phyloP scores from a whole-genome alignment of 2,113 vertebrate species.

The Tricholaema leucomelas region DNA sequence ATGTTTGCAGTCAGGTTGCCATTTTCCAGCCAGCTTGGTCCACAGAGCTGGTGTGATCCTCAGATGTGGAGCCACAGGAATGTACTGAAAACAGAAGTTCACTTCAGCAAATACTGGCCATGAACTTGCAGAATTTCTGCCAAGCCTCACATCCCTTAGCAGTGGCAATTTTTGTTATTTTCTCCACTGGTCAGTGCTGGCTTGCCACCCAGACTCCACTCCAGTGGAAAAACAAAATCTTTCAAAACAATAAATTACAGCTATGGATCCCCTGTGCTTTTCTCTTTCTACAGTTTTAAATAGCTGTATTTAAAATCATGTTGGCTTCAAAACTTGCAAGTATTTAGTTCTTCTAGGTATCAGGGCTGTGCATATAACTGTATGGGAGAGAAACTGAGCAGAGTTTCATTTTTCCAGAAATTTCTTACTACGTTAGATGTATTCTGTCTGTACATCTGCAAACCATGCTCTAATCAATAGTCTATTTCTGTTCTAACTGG shows the following conservation, averaged over 20 bases:
- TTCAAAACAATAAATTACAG: not conserved
- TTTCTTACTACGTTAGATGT: not conserved
- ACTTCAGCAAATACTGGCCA: not conserved
- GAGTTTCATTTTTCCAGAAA: not conserved
- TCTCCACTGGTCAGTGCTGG: not conserved
- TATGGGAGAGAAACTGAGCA: not conserved
- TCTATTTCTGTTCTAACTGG: not conserved
- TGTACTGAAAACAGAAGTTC: conserved; percentile 9
- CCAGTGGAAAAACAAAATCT: not conserved
- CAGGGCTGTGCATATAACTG: not conserved
- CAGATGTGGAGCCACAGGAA: not conserved
- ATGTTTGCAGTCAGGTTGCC: not conserved
- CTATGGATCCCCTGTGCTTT: not conserved
- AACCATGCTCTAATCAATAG: not conserved
- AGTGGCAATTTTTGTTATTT: not conserved
- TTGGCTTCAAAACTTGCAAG: not conserved
- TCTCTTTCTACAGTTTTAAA: not conserved
- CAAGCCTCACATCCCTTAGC: not conserved
- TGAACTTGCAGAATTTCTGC: conserved; percentile 4
- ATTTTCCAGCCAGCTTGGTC: not conserved
- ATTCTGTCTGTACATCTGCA: not conserved
- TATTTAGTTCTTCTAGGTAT: not conserved
- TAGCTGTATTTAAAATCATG: not conserved
- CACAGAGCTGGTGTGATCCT: not conserved
- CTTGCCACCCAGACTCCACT: not conserved